phyloP scores from a whole-genome alignment of 2,797 vertebrate genomes.

The Jordanella pulchra region DNA sequence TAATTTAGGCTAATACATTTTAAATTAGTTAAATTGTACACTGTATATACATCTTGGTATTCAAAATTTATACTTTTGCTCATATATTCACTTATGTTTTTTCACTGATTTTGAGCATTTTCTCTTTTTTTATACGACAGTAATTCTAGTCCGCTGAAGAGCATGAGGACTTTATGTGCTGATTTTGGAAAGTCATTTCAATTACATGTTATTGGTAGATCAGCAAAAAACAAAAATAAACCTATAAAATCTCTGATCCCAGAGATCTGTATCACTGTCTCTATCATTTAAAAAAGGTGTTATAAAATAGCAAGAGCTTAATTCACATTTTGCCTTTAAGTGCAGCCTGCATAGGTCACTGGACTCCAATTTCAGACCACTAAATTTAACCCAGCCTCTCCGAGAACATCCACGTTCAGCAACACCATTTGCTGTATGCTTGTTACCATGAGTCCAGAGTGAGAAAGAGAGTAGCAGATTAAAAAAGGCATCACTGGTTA shows the following conservation, averaged over 20 bases:
- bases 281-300: background rate
- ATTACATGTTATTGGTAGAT: background rate
- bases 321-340: constrained; percentile 46
- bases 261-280: background rate
- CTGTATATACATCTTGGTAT: too few species aligned
- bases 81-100: too few species aligned
- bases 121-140: too few species aligned
- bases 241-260: background rate
- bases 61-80: too few species aligned
- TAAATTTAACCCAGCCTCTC: constrained; percentile 73
- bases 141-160: too few species aligned
- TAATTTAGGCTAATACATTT: too few species aligned
- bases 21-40: too few species aligned
- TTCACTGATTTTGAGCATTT: too few species aligned
- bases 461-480: constrained; percentile 15
- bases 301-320: background rate
- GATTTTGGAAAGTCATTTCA: too few species aligned
- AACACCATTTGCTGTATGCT: constrained; percentile 28
- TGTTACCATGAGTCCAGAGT: constrained; percentile 21
- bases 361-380: constrained; percentile 72
- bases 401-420: constrained; percentile 56
- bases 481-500: constrained; percentile 18
- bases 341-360: constrained; percentile 58
- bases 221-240: background rate
- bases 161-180: too few species aligned